Base-by-base conservation (phyloP, 2,797 vertebrate species). In the Scleropages formosus region DNA sequence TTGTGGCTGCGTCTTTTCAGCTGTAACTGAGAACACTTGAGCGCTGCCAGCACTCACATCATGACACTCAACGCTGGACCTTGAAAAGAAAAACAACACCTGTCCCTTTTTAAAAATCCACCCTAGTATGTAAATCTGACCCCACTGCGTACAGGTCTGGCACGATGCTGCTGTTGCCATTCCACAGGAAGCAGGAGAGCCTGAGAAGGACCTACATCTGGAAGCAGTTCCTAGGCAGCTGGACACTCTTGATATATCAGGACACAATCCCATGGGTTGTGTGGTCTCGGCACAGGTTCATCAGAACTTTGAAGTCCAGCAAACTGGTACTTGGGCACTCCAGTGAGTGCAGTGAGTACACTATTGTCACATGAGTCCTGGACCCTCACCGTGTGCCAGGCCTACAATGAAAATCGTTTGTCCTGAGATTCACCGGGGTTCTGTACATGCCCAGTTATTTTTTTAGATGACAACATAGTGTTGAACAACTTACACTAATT, bases 171-270 rank as follows among this genome's bases (percentile, higher is more conserved):
- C 85, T 85, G 83, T 85, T 90, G 84, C 87, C 84, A 84, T 89
- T 91, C 87, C 85, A 82, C 79, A 78, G 80, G 84, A 81, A 85
- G 78, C 78, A 81, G 75, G 74, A 80, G 78, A 85, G 85, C 83
- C 82, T 85, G 85, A 84, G 83, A 88, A 87, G 82, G 77, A 79
- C 87, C 84, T 68, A 24, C 78, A 82, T 80, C 82, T 88, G 84
- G 85, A 82, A 51, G 84, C 75, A 79, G 83, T 82, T 86, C 65
- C 77, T 84, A 82, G 84, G 89, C 91, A 92, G 91, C 90, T 93
- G 90, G 85, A 86, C 64, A 80, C 77, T 88, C 85, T 82, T 80
- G 81, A 63, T 73, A 73, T 80, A 72, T 84, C 83, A 89, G 80
- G 70, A 74, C 72, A 61, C 72, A 86, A 81, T 86, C 80, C 85